Conservation (phyloP, 2,797 vertebrate species). For the Lepilemur ruficaudatus region DNA sequence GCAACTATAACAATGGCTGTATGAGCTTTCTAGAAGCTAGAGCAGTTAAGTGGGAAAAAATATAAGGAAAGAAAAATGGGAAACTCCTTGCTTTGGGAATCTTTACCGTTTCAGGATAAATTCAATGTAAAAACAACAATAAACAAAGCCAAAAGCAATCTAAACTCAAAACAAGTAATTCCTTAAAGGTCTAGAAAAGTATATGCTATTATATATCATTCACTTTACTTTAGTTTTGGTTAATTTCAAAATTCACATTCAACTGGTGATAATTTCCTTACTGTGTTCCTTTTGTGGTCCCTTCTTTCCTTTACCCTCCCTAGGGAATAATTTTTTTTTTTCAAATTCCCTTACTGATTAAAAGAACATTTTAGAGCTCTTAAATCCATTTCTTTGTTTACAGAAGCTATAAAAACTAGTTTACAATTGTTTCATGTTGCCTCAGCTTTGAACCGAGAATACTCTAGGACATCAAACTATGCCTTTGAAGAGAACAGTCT, state of each 20-base stretch:
- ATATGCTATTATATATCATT: slow-evolving; percentile 7
- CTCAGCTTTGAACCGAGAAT: slow-evolving; percentile 70
- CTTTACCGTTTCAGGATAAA: slow-evolving; percentile 27
- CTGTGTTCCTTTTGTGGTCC: slow-evolving; percentile 45
- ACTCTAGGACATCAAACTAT: slow-evolving; percentile 67
- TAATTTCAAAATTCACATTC: slow-evolving; percentile 67
- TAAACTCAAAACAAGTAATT: slow-evolving; percentile 53
- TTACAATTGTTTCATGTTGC: slow-evolving; percentile 74
- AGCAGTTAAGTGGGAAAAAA: rapidly evolving
- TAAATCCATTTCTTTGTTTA: slow-evolving; percentile 75
- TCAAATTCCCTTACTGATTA: slow-evolving; percentile 72
- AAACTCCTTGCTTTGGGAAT: slow-evolving; percentile 38
- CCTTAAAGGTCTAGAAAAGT: slow-evolving; percentile 53
- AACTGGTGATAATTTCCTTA: slow-evolving; percentile 60
- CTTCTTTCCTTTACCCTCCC: slow-evolving; percentile 49
- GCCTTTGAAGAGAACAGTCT: slow-evolving; percentile 70
- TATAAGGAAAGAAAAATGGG: slow-evolving; percentile 23
- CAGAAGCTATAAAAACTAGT: slow-evolving; percentile 75
- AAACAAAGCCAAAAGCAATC: slow-evolving; percentile 44
- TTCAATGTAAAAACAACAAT: slow-evolving; percentile 24
- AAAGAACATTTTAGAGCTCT: slow-evolving; percentile 71
- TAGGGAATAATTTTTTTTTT: slow-evolving; percentile 35
- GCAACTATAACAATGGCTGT: slow-evolving; percentile 58
- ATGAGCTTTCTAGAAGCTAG: slow-evolving; percentile 50
- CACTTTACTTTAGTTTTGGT: slow-evolving; percentile 46